Evolutionary conservation across 2,888 invertebrate species (phyloP).

Genomic region (Idaea straminata): DNA sequence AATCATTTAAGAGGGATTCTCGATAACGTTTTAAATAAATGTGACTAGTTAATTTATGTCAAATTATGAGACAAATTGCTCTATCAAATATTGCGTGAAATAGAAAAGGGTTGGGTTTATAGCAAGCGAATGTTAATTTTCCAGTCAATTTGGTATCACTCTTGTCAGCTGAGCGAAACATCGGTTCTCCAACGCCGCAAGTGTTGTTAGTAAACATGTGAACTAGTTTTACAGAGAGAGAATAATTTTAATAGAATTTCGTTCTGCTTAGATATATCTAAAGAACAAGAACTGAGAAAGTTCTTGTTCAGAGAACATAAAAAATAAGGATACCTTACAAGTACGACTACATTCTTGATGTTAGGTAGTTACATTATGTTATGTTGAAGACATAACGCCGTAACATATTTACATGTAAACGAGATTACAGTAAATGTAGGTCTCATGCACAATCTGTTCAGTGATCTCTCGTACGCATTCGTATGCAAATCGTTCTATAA

Average conservation of each 20-base stretch:
- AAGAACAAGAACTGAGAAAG: not conserved
- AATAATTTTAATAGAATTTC: no score
- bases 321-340: not conserved
- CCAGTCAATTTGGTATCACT: slow-evolving; percentile 40
- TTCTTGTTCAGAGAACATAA: not conserved
- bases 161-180: slow-evolving; percentile 30
- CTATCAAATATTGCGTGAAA: slow-evolving; percentile 39
- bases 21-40: not conserved
- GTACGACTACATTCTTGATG: not conserved
- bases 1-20: not conserved
- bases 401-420: slow-evolving; percentile 10
- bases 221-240: not conserved
- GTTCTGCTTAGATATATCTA: not conserved
- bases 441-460: slow-evolving; percentile 34
- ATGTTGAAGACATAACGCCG: slow-evolving; percentile 3
- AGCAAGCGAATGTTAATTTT: slow-evolving; percentile 47
- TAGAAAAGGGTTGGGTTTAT: slow-evolving; percentile 36
- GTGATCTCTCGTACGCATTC: slow-evolving; percentile 48
- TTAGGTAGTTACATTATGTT: not conserved
- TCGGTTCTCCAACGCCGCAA: not conserved
- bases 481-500: slow-evolving; percentile 65
- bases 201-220: not conserved
- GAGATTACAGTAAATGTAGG: slow-evolving; percentile 9
- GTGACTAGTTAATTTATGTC: not conserved
- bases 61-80: slow-evolving; percentile 31